Evolutionary conservation across 1,140 invertebrate genomes (phyloP).

Genomic region (Saccostrea cuccullata): DNA sequence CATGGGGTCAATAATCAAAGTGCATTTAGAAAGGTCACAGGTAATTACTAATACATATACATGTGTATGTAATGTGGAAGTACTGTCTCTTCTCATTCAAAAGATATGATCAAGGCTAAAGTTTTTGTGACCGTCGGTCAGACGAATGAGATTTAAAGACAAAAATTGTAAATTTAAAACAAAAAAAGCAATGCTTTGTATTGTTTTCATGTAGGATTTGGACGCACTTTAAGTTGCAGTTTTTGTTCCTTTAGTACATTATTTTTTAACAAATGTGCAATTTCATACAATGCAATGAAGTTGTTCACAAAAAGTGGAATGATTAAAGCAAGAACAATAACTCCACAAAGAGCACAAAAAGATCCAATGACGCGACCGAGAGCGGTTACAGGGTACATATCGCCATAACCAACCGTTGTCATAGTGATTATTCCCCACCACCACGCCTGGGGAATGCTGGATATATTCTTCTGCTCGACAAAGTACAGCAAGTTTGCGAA

Average conservation of each 20-base stretch:
- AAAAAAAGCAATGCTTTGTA: no score
- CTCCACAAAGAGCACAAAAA: constrained; percentile 90
- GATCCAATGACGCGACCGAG: constrained; percentile 84
- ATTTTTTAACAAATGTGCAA: neutral
- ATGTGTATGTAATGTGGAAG: no score
- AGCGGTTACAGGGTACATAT: constrained; percentile 61
- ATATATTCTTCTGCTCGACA: constrained; percentile 52
- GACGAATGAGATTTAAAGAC: no score
- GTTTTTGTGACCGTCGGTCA: no score
- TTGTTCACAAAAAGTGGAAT: constrained; percentile 89
- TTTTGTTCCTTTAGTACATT: neutral
- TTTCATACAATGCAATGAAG: constrained; percentile 46
- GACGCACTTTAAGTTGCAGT: neutral
- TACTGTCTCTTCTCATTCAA: no score
- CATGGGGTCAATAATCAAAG: no score
- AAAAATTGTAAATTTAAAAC: no score
- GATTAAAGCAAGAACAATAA: constrained; percentile 91
- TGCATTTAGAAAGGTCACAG: no score
- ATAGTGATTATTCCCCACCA: constrained; percentile 99
- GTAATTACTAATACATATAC: no score
- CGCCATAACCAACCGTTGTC: constrained; percentile 97
- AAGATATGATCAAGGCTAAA: no score
- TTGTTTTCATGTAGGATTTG: neutral
- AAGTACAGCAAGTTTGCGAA: constrained; percentile 65
- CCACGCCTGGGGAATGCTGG: constrained; percentile 92